phyloP scores from a whole-genome alignment of 1,140 invertebrate genomes.

The Calliopsis andreniformis region DNA sequence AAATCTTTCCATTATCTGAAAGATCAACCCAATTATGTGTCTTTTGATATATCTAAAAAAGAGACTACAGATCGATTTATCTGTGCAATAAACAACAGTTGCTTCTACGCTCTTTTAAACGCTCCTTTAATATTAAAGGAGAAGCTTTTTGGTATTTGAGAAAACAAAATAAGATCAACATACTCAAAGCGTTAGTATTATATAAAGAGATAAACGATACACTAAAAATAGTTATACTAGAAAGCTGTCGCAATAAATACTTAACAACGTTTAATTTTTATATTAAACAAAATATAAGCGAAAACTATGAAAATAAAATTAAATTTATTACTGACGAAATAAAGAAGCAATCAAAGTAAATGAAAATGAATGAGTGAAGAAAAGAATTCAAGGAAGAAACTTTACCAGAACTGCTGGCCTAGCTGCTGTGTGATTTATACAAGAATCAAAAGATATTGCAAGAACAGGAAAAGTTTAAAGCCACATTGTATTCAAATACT shows the following conservation, averaged over 20 bases:
- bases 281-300: neutral
- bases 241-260: neutral
- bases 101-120: constrained; percentile 5
- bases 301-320: constrained; percentile 1
- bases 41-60: constrained; percentile 9
- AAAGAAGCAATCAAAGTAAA: neutral
- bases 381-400: neutral
- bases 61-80: neutral
- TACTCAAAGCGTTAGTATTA: neutral
- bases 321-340: constrained; percentile 9
- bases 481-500: constrained; percentile 28
- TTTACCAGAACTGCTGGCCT: constrained; percentile 16
- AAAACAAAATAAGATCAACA: constrained; percentile 21
- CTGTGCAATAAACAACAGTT: constrained; percentile 2
- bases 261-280: constrained; percentile 5
- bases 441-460: constrained; percentile 17
- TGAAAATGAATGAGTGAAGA: neutral
- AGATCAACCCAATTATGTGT: constrained; percentile 4
- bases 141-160: constrained; percentile 21
- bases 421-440: constrained; percentile 18
- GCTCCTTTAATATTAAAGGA: neutral
- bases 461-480: constrained; percentile 11
- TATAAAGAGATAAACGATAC: neutral
- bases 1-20: constrained; percentile 20
- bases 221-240: neutral